phyloP scores from a whole-genome alignment of 2,888 invertebrate genomes.

The Auanema freiburgensis region DNA sequence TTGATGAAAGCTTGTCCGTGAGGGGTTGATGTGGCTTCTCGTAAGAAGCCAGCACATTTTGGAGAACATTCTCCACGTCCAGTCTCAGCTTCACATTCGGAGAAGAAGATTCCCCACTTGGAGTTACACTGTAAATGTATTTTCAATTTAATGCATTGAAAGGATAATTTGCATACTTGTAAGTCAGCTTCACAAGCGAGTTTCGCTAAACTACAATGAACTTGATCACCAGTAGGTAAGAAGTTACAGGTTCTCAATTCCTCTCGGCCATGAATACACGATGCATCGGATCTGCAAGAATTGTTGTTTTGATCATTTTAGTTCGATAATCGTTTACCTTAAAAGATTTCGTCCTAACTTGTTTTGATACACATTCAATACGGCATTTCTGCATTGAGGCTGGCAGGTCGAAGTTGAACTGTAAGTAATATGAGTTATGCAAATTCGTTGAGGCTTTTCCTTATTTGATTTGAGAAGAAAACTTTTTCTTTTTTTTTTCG shows the following conservation, averaged over 20 bases:
- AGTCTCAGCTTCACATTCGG: conserved; percentile 62
- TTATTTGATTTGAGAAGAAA: too few relatives aligned
- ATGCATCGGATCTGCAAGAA: conserved; percentile 53
- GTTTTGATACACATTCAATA: conserved; percentile 62
- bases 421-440: conserved; percentile 23
- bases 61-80: conserved; percentile 50
- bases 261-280: conserved; percentile 59
- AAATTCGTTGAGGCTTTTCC: not conserved
- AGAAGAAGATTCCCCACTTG: conserved; percentile 61
- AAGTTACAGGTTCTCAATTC: conserved; percentile 60
- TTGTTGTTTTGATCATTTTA: not conserved
- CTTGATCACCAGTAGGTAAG: conserved; percentile 52
- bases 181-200: conserved; percentile 61
- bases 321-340: conserved; percentile 9
- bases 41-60: conserved; percentile 46
- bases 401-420: conserved; percentile 62
- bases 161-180: conserved; percentile 29
- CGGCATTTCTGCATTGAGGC: conserved; percentile 61
- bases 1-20: conserved; percentile 40
- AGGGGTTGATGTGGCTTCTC: conserved; percentile 31
- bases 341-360: conserved; percentile 57
- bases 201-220: conserved; percentile 62
- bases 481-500: conserved; percentile 3
- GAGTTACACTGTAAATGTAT: conserved; percentile 63
- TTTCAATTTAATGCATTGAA: not conserved